Evolutionary conservation across 2,113 vertebrate genomes (phyloP).

Genomic region (Pangasianodon gigas): DNA sequence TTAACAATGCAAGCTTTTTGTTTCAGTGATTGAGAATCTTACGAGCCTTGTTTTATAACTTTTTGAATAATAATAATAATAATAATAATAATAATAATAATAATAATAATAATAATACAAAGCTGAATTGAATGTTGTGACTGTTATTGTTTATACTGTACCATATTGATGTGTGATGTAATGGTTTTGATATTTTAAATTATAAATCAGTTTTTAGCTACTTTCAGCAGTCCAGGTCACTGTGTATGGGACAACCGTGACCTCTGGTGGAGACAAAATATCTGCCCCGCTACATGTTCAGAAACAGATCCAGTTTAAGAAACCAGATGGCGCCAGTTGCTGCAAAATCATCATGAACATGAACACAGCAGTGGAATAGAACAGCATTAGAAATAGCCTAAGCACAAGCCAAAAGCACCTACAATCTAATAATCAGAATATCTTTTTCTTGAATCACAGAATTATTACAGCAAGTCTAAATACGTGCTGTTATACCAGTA

Average conservation of each 20-base stretch:
- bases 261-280: slow-evolving; percentile 12
- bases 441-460: not conserved
- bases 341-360: not conserved
- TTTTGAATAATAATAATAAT: not conserved
- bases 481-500: not conserved
- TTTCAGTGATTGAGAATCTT: not conserved
- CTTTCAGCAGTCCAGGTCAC: not conserved
- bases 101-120: not conserved
- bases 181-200: not conserved
- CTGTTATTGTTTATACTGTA: not conserved
- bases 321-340: slow-evolving; percentile 29
- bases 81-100: not conserved
- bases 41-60: too few species aligned
- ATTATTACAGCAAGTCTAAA: not conserved
- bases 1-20: too few species aligned
- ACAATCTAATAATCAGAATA: not conserved
- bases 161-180: not conserved
- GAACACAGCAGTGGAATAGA: not conserved
- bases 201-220: not conserved
- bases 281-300: not conserved
- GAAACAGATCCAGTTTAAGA: not conserved
- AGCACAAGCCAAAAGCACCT: not conserved
- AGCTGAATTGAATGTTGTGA: not conserved
- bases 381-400: not conserved
- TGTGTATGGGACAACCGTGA: not conserved